Evolutionary conservation across 1,140 invertebrate genomes (phyloP), one percentile per base, ranked within the genome.

Genomic region (Fopius arisanus): DNA sequence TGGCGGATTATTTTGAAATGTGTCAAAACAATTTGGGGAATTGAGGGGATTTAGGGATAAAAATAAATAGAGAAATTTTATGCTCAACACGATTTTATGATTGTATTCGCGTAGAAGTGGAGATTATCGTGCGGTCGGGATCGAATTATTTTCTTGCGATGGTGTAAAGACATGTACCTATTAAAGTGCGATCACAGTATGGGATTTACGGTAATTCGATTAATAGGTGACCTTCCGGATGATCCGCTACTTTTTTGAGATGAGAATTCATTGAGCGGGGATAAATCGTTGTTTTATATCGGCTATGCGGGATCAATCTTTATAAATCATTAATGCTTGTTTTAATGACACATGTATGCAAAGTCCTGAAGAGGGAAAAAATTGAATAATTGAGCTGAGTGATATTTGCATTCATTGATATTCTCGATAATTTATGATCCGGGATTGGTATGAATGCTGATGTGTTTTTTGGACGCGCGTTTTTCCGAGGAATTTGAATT

Each of bases 121-220:
- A 67, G 54, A 72, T 75, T 43, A 75, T 72, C 72, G 69, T 62
- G 12, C 0, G 3, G 67, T 51, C 33, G 9, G 26, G 28, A 33
- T 63, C 51, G 48, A 2, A 26, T 54, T 65, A 72, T 72, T 75
- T 72, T 63, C 48, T 68, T 59, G 67, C 69, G 33, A 66, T 23
- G 23, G 67, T 41, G 48, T 59, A 37, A 70, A 66, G 67, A 63
- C 67, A 65, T 12, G 29, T 31, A 65, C 5, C 70, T 29, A 75
- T 75, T 75, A 75, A 75, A 75, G 70, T 69, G 66, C 70, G 74
- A 75, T 69, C 70, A 75, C 66, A 43, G 70, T 33, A 14, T 14
- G 16, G 54, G 19, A 28, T 48, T 31, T 70, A 70, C 65, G 65
- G 67, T 75, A 75, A 75, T 75, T 75, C 66, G 74, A 75, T 75